phyloP scores from a whole-genome alignment of 2,888 invertebrate species.

The Diplolepis rosae region DNA sequence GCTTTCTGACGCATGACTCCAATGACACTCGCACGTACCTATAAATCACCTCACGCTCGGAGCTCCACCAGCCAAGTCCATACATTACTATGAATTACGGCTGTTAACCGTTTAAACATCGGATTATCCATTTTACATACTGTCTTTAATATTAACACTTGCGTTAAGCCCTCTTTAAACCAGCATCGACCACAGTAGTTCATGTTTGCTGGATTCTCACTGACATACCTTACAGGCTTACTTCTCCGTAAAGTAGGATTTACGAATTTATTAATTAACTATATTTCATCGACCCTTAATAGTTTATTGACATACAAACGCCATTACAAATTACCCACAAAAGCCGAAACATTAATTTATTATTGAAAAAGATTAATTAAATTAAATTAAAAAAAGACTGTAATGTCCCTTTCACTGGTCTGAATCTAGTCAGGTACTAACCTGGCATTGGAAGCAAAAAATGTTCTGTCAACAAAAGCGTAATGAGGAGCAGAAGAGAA shows the following conservation, averaged over 20 bases:
- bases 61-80: conserved; percentile 64
- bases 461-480: no score
- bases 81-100: conserved; percentile 72
- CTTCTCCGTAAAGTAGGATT: conserved; percentile 16
- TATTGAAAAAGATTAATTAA: neutral
- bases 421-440: no score
- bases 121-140: conserved; percentile 71
- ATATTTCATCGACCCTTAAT: conserved; percentile 2
- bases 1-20: conserved; percentile 61
- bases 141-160: conserved; percentile 69
- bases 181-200: conserved; percentile 37
- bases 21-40: conserved; percentile 70
- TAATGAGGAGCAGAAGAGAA: no score
- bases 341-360: neutral
- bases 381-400: no score
- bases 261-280: neutral
- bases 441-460: no score
- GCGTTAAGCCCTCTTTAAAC: conserved; percentile 51
- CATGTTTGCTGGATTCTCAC: neutral
- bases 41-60: conserved; percentile 68
- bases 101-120: conserved; percentile 72
- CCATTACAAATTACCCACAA: neutral
- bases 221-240: neutral
- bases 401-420: no score
- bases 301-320: neutral